phyloP scores from a whole-genome alignment of 2,113 vertebrate species.

The Dasyornis broadbenti region DNA sequence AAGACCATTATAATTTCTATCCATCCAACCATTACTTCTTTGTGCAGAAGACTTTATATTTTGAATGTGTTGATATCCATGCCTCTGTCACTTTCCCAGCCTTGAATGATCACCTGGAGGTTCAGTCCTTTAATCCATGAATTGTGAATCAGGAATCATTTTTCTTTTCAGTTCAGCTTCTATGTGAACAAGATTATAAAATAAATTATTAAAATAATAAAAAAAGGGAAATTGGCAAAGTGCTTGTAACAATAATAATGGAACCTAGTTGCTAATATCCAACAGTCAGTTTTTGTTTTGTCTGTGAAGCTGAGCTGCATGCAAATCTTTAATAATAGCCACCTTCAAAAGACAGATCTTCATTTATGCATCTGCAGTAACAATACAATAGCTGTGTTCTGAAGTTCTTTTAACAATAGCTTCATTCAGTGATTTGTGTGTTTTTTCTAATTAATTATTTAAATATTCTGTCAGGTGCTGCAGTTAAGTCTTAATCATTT shows the following conservation, averaged over 20 bases:
- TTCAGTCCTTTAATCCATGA: not conserved
- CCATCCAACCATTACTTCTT: not conserved
- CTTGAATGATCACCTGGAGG: not conserved
- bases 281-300: not conserved
- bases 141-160: not conserved
- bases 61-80: not conserved
- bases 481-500: not conserved
- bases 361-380: not conserved
- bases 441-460: conserved; percentile 20
- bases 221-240: not conserved
- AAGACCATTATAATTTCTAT: not conserved
- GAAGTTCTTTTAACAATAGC: not conserved
- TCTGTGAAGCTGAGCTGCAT: not conserved
- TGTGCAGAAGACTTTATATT: not conserved
- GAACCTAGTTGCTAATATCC: not conserved
- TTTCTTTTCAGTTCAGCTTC: not conserved
- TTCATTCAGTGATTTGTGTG: not conserved
- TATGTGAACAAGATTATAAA: not conserved
- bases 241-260: not conserved
- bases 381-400: not conserved
- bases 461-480: not conserved
- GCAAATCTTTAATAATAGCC: not conserved
- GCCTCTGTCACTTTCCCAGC: not conserved
- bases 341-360: not conserved
- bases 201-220: not conserved